phyloP scores from a whole-genome alignment of 2,113 vertebrate genomes.

The Megaleporinus macrocephalus region DNA sequence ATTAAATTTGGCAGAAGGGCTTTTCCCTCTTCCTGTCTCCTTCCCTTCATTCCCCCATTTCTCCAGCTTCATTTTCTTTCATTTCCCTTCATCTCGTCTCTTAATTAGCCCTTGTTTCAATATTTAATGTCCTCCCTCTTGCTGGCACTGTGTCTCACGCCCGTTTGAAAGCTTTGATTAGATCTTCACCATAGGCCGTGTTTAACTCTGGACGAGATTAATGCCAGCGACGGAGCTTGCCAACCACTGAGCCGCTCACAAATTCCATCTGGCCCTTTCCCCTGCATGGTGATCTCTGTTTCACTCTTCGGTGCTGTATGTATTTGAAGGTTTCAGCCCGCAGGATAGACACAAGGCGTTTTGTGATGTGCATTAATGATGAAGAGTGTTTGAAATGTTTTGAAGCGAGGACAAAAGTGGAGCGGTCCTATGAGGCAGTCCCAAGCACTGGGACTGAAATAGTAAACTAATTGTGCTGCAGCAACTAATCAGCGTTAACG shows the following conservation, averaged over 20 bases:
- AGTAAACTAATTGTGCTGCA: not conserved
- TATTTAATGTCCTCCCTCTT: slow-evolving; percentile 64
- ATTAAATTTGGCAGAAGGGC: slow-evolving; percentile 46
- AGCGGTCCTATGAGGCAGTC: too few relatives aligned
- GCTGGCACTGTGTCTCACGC: slow-evolving; percentile 44
- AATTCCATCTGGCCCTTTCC: not conserved
- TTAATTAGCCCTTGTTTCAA: slow-evolving; percentile 65
- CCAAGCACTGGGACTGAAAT: too few relatives aligned
- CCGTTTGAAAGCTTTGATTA: slow-evolving; percentile 59
- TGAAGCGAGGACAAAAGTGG: too few relatives aligned
- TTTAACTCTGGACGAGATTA: slow-evolving; percentile 29
- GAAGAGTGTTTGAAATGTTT: too few relatives aligned
- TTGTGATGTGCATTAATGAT: not conserved
- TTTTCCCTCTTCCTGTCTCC: slow-evolving; percentile 9
- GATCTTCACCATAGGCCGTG: slow-evolving; percentile 44
- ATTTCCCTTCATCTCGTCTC: slow-evolving; percentile 42
- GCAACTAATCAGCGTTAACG: too few relatives aligned
- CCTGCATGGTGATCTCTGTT: not conserved
- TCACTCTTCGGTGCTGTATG: not conserved
- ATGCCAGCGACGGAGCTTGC: not conserved
- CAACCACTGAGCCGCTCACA: not conserved
- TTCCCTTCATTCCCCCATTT: slow-evolving; percentile 19
- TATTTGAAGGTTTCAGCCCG: not conserved
- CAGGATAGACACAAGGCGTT: not conserved
- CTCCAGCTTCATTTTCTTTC: slow-evolving; percentile 30